Conservation (phyloP, 2,797 vertebrate genomes). For the Morus bassanus region DNA sequence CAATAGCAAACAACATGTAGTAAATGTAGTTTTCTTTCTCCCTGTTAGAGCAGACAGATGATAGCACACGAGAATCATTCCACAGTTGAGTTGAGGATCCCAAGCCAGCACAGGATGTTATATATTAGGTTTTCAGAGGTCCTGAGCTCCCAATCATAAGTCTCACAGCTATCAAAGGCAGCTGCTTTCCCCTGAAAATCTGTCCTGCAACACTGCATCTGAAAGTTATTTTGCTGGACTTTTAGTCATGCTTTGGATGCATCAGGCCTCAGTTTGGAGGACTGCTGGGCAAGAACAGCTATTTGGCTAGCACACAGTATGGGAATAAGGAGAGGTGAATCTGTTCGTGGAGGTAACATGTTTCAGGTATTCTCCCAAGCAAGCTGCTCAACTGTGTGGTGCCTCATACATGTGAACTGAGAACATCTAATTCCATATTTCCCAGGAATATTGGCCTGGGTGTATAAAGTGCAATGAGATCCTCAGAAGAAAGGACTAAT, state of each 20-base stretch:
- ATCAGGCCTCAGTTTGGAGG: background rate
- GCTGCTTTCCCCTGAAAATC: background rate
- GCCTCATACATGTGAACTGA: background rate
- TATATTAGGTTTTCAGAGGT: background rate
- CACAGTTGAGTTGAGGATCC: background rate
- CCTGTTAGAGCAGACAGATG: background rate
- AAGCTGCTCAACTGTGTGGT: background rate
- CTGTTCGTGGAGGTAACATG: background rate
- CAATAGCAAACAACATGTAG: background rate
- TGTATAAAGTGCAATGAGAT: background rate
- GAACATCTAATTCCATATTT: background rate
- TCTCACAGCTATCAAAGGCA: background rate
- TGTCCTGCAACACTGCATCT: background rate
- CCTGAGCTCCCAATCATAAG: background rate
- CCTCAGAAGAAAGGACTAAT: constrained; percentile 8
- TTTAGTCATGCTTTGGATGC: background rate
- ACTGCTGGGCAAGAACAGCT: background rate
- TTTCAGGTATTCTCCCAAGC: background rate
- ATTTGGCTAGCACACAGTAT: background rate
- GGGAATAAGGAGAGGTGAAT: background rate
- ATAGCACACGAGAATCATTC: background rate
- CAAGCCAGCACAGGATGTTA: background rate
- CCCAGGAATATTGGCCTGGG: background rate
- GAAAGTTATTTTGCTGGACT: background rate
- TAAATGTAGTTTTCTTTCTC: background rate